Evolutionary conservation across 2,797 vertebrate species (phyloP).

Genomic region (Ciconia nigra): DNA sequence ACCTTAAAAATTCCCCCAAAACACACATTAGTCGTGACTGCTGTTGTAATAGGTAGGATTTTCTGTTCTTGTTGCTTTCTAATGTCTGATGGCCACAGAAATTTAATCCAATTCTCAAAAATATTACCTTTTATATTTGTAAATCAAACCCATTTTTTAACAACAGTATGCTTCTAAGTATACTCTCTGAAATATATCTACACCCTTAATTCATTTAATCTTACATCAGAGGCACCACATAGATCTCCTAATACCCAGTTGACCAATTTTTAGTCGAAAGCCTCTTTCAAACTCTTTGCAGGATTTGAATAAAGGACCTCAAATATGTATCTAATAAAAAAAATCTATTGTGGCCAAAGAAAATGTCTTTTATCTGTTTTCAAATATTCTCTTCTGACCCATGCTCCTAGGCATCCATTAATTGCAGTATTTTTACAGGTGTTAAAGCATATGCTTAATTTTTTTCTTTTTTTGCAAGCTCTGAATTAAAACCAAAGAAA

Average conservation of each 20-base stretch:
- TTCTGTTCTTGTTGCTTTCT: background rate
- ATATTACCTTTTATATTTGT: background rate
- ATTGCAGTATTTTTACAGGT: conserved; percentile 10
- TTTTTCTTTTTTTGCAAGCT: background rate
- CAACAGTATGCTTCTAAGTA: background rate
- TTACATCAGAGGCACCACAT: background rate
- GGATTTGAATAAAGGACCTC: background rate
- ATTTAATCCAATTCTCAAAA: background rate
- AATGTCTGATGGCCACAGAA: background rate
- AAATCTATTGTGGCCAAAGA: background rate
- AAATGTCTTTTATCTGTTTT: conserved; percentile 23
- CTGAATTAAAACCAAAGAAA: background rate
- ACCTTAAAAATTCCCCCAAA: background rate
- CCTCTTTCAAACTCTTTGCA: background rate
- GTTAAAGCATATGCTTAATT: background rate
- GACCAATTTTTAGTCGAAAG: background rate
- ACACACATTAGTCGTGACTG: background rate
- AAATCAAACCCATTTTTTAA: background rate
- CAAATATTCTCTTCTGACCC: background rate
- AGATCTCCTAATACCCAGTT: background rate
- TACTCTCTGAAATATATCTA: background rate
- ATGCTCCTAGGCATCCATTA: background rate
- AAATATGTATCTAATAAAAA: conserved; percentile 18
- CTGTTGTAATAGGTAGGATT: background rate
- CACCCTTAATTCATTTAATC: background rate